Base-by-base conservation (phyloP, 92 coral and sea anemone genomes). In the Heteractis magnifica region DNA sequence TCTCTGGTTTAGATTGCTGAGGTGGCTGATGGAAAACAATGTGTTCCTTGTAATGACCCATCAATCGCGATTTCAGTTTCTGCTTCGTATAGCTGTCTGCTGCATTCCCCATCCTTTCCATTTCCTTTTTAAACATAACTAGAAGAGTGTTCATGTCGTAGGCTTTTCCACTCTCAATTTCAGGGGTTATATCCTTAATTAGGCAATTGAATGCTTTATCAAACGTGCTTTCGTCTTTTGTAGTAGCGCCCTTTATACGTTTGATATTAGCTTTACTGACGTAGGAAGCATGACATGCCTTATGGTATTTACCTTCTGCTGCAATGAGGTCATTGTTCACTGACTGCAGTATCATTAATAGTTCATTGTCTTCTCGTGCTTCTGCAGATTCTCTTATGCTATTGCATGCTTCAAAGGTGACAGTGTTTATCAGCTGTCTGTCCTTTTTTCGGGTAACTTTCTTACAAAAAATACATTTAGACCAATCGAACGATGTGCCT, bases 11-110 rank as follows among this genome's bases (percentile, higher is more conserved):
- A 8, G 89, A 80, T 59, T 73, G 76, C 51, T 73, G 80, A 59
- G 76, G 81, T 58, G 85, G 81, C 74, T 86, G 85, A 60, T 86
- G 85, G 64, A 86, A 86, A 73, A 59, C 76, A 58, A 86, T 80
- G 11, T n/a, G 50, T 49, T 86, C 81, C 48, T 86, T 79, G 73
- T 2, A 86, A 74, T 79, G 76, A 44, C 52, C 53, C 4, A 4
- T 79, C 76, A 86, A 74, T 79, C 89, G 60, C 7, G 65, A 80
- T 86, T 86, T 86, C 50, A 86, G 81, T 71, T 60, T 79, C 85
- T 86, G 85, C 68, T 80, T 86, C 20, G 81, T 86, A 23, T 80
- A 86, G 76, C 75, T 86, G 21, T 56, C 60, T 53, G 75, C 41
- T 51, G 6, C 88, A 71, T 41, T 23, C 23, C 88, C 84, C 60